Conservation (phyloP, 2,888 invertebrate species). For the Trachelus troglodyta region DNA sequence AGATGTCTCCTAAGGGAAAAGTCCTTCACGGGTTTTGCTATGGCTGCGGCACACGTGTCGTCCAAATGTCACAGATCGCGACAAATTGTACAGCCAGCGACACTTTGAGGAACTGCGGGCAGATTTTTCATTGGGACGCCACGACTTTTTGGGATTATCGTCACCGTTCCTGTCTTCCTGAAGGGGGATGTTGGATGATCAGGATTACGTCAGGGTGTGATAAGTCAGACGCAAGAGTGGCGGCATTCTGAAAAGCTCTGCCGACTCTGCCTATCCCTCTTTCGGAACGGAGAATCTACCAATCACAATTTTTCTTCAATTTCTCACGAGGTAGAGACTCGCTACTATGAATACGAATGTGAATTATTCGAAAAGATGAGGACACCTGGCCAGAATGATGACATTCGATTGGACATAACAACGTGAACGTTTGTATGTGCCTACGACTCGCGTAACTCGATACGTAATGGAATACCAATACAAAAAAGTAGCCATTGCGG, state of each 20-base stretch:
- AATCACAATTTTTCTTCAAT: neutral
- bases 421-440: neutral
- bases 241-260: neutral
- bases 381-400: constrained; percentile 5
- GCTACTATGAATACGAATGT: neutral
- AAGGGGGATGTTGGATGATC: neutral
- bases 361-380: neutral
- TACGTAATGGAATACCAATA: neutral
- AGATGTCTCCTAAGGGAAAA: neutral
- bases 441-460: neutral
- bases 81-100: constrained; percentile 17
- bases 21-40: neutral
- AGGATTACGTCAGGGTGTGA: neutral
- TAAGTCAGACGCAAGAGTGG: neutral
- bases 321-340: neutral
- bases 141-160: neutral
- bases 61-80: constrained; percentile 46
- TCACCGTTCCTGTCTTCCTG: neutral
- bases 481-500: neutral
- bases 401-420: neutral
- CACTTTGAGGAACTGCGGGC: neutral
- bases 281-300: neutral
- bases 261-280: neutral
- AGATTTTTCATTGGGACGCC: neutral
- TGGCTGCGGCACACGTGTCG: constrained; percentile 48